Conservation (phyloP, 2,797 vertebrate genomes). For the Cephalopachus bancanus region DNA sequence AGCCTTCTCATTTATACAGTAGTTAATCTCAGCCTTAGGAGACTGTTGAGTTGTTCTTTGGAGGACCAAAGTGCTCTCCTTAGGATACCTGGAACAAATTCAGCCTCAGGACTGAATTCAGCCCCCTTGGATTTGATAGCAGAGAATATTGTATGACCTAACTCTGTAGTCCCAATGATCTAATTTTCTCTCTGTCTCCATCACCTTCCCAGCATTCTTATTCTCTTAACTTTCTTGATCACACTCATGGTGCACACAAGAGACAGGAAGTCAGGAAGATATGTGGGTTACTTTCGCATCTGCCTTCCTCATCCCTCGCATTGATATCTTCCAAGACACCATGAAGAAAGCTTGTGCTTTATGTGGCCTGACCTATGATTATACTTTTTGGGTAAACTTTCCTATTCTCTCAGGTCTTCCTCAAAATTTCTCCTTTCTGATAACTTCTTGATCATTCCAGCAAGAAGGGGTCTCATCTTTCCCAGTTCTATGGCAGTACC, state of each 20-base stretch:
- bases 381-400: neutral
- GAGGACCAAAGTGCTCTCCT: neutral
- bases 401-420: neutral
- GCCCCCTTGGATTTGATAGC: neutral
- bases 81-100: neutral
- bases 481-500: accelerated
- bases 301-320: neutral
- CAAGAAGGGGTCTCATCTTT: neutral
- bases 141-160: neutral
- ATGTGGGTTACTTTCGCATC: neutral
- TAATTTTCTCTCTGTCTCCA: neutral
- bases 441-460: neutral
- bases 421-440: neutral
- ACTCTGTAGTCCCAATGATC: neutral
- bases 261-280: neutral
- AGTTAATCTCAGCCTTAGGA: neutral
- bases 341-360: neutral
- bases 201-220: neutral
- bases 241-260: neutral
- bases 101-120: neutral
- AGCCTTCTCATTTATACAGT: neutral
- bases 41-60: neutral
- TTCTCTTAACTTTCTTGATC: neutral
- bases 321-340: neutral
- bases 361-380: accelerated